These are phyloP conservation scores for Aphelocoma coerulescens DNA, from an alignment of 2,113 vertebrate species.

Conservation along the genomic window DNA sequence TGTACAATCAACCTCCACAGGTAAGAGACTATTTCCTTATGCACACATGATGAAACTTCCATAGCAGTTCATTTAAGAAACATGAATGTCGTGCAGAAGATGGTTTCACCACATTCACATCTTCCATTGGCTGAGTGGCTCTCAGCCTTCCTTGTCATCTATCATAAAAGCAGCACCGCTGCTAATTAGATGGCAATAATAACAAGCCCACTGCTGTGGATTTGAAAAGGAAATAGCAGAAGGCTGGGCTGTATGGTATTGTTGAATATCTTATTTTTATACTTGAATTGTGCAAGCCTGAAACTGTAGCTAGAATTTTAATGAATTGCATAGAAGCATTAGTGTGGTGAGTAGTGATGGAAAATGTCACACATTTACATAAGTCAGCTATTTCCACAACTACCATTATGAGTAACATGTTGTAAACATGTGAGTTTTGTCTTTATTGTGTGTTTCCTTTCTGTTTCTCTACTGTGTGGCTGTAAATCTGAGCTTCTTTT, in stretches of 20 bases:
- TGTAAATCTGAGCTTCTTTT: neutral
- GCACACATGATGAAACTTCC: neutral
- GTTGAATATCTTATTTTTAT: neutral
- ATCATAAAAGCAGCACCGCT: neutral
- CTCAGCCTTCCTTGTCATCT: neutral
- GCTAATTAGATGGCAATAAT: neutral
- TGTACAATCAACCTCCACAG: constrained; percentile 72
- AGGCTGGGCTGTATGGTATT: neutral
- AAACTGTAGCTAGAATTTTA: neutral
- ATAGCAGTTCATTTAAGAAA: neutral
- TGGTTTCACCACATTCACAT: neutral
- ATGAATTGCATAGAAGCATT: neutral
- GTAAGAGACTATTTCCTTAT: constrained; percentile 63
- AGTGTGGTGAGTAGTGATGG: neutral
- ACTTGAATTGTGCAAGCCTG: neutral
- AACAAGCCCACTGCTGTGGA: neutral
- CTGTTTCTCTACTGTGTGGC: neutral
- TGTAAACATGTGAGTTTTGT: neutral
- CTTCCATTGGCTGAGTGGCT: neutral
- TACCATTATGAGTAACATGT: neutral
- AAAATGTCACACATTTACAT: neutral
- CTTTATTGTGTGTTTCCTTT: neutral
- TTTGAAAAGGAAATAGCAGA: neutral
- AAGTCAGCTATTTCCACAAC: neutral
- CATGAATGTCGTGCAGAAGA: neutral